Evolutionary conservation across 2,888 invertebrate genomes (phyloP).

Genomic region (Drepanosiphum platanoidis): DNA sequence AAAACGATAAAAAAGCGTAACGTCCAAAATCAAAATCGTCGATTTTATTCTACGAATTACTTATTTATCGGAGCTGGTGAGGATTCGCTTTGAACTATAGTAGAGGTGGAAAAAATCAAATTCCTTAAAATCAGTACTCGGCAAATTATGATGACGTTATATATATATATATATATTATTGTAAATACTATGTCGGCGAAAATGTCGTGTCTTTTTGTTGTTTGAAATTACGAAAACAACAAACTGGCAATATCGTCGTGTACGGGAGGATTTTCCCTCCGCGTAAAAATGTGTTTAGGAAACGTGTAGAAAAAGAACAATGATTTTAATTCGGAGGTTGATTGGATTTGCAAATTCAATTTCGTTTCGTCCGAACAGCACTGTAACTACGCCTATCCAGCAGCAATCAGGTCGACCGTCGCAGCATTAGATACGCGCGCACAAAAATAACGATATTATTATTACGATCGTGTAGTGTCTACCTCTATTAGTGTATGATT

Average conservation of each 20-base stretch:
- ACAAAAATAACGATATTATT: not conserved
- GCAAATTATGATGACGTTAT: not conserved
- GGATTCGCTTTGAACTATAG: too few species aligned
- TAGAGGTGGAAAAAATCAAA: too few species aligned
- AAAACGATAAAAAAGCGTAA: too few species aligned
- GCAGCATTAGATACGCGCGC: slow-evolving; percentile 6
- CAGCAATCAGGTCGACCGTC: slow-evolving; percentile 20
- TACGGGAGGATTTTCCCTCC: not conserved
- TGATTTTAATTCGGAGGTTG: slow-evolving; percentile 15
- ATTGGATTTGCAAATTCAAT: slow-evolving; percentile 29
- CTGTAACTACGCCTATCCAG: not conserved
- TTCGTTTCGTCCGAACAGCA: not conserved
- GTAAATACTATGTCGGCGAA: not conserved
- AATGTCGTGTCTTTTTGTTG: not conserved
- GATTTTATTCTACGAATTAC: too few species aligned
- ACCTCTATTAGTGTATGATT: not conserved
- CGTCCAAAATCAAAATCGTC: too few species aligned
- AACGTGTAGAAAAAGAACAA: not conserved
- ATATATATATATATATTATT: not conserved
- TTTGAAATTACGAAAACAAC: not conserved
- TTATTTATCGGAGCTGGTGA: too few species aligned
- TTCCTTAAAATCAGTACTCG: too few species aligned
- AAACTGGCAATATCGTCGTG: not conserved
- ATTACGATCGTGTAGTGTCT: not conserved
- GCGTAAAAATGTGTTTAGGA: not conserved